Evolutionary conservation across 2,797 vertebrate species (phyloP).

Genomic region (Rhynchotus rufescens): DNA sequence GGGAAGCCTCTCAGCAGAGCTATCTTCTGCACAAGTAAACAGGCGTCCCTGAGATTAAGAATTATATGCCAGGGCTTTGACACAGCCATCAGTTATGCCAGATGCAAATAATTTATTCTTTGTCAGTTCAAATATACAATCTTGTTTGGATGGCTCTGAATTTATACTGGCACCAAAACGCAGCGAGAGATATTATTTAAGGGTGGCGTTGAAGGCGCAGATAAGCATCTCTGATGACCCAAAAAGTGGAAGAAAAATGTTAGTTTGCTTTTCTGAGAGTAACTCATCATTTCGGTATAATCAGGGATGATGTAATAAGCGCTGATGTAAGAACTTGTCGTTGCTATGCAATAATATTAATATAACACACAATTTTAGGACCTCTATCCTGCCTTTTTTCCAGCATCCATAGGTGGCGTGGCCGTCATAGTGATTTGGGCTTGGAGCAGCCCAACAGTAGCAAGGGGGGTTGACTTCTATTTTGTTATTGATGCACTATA

Average conservation of each 20-base stretch:
- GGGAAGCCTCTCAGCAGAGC: conserved; percentile 68
- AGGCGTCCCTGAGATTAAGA: conserved; percentile 77
- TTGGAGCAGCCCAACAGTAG: neutral
- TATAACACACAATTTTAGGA: neutral
- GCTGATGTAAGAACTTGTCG: conserved; percentile 29
- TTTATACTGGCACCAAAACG: conserved; percentile 80
- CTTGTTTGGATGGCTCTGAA: conserved; percentile 80
- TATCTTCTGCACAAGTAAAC: conserved; percentile 73
- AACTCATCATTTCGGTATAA: conserved; percentile 13
- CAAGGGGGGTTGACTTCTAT: too few relatives aligned
- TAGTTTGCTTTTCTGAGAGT: conserved; percentile 44
- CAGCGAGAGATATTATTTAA: conserved; percentile 69
- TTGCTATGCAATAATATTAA: neutral
- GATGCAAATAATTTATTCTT: conserved; percentile 85
- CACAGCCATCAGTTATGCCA: conserved; percentile 83
- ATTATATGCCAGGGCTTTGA: conserved; percentile 81
- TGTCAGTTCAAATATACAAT: conserved; percentile 81
- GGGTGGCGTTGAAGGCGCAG: conserved; percentile 67
- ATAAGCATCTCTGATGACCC: conserved; percentile 50
- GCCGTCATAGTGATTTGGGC: too few relatives aligned
- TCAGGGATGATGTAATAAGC: neutral
- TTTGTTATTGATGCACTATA: neutral
- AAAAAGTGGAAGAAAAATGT: conserved; percentile 59
- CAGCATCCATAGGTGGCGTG: neutral
- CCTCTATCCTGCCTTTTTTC: neutral